Base-by-base conservation (phyloP, 2,113 vertebrate genomes). In the Geococcyx californianus region DNA sequence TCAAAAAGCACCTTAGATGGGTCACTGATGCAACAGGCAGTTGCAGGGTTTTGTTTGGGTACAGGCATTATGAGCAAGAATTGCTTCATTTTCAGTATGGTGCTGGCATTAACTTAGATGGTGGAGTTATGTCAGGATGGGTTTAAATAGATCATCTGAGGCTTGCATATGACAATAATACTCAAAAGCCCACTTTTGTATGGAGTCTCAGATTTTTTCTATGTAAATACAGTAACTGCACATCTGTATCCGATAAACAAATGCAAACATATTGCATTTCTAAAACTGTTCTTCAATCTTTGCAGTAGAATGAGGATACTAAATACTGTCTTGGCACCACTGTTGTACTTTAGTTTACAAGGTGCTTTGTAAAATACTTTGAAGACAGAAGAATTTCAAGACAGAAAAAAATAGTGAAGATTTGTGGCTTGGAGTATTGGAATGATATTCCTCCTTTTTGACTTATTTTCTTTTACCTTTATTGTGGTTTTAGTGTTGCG, bases 401-500 rank as follows among this genome's bases (percentile, higher is more conserved):
- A 51, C 38, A 87, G 54, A 90, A 80, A 58, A 31, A 38, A 55
- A 23, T 66, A 78, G 36, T 44, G 55, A 6, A 72, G 29, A 23
- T 60, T 68, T 88, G 25, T 52, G 34, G 9, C 42, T 74, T 66
- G 20, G 23, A 17, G 8, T 76, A 40, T 15, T 82, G 38, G 31
- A 85, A 58, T 86, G 63, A 52, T 55, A 7, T 86, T 93, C 58
- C n/a, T 90, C 31, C 64, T 88, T 84, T 70, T 94, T 74, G 69
- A 62, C 49, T 60, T 69, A 12, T 75, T 94, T 88, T 82, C 31
- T 87, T 94, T 59, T 87, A 60, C 33, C 5, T 75, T 87, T 93
- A 47, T 64, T 96, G 34, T 70, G 28, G 44, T 95, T 80, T 63
- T 97, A 99, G 99, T 99, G 99, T 97, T 99, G 99, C 72, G 99